Conservation (phyloP, 2,113 vertebrate genomes). For the Laterallus jamaicensis region DNA sequence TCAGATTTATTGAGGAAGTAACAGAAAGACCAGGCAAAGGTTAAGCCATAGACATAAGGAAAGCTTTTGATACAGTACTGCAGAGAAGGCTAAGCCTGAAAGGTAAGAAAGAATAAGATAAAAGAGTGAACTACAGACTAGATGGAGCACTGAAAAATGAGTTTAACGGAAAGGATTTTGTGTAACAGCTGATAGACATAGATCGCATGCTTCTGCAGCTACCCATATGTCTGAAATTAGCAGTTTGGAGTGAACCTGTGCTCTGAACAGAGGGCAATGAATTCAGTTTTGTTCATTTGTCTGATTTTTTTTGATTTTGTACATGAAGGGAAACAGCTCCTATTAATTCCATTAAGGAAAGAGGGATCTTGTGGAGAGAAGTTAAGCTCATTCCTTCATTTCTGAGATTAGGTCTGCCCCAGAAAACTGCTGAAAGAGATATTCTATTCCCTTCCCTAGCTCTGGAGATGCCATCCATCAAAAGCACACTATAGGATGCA, state of each 20-base stretch:
- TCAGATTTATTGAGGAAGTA: constrained; percentile 72
- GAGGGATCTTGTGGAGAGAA: neutral
- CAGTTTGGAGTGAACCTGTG: neutral
- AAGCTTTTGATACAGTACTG: constrained; percentile 57
- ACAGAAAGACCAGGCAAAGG: constrained; percentile 58
- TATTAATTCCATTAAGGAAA: neutral
- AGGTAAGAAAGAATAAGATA: neutral
- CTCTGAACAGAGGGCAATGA: neutral
- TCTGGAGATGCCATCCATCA: neutral
- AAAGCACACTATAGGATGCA: neutral
- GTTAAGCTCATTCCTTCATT: neutral
- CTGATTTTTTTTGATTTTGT: neutral
- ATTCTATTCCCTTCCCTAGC: neutral
- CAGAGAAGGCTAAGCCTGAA: constrained; percentile 6
- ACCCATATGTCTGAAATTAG: neutral
- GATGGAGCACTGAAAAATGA: neutral
- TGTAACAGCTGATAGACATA: neutral
- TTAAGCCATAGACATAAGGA: constrained; percentile 61
- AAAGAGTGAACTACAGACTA: neutral
- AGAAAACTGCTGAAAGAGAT: neutral
- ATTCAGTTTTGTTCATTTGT: neutral
- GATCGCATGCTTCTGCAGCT: neutral
- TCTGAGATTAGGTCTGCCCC: neutral
- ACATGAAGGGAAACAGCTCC: neutral
- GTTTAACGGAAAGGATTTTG: neutral